These are phyloP conservation scores for Dendronephthya gigantea DNA, from an alignment of 64 coral and sea anemone species.

Conservation along the genomic window DNA sequence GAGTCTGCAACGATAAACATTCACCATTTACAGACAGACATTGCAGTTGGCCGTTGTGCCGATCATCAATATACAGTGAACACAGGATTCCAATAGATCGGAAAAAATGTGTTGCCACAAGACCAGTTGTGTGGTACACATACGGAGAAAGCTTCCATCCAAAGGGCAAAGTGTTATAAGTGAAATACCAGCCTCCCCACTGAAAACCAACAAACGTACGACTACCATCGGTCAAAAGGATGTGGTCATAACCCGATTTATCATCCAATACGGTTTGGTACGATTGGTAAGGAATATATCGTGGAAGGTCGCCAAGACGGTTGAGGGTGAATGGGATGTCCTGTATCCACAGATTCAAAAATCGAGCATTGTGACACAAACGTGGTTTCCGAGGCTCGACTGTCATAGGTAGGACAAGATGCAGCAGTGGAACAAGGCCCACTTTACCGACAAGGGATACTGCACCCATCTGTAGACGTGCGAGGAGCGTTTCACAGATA, in stretches of 20 bases:
- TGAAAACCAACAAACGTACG: no score
- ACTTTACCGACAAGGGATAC: not conserved
- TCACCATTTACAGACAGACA: not conserved
- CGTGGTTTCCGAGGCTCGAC: not conserved
- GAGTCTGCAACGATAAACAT: not conserved
- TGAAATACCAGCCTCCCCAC: no score
- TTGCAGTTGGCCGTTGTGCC: constrained; percentile 18
- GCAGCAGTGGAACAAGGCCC: not conserved
- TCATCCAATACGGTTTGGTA: constrained; percentile 24
- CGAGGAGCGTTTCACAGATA: not conserved
- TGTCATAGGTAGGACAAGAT: not conserved
- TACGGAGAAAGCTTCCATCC: constrained; percentile 9
- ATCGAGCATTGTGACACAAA: constrained; percentile 19
- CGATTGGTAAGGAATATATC: not conserved
- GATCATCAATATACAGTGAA: constrained; percentile 31
- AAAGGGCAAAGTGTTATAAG: constrained; percentile 3
- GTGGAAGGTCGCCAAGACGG: constrained; percentile 13
- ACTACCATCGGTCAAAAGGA: no score
- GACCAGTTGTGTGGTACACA: constrained; percentile 30
- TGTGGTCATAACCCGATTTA: no score
- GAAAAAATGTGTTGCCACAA: constrained; percentile 22
- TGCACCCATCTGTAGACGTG: not conserved
- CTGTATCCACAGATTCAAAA: not conserved
- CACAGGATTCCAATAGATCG: constrained; percentile 14
- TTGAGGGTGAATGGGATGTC: constrained; percentile 19